These are phyloP conservation scores for Rhinogobio ventralis DNA, from an alignment of 2,797 vertebrate genomes.

Conservation along the genomic window DNA sequence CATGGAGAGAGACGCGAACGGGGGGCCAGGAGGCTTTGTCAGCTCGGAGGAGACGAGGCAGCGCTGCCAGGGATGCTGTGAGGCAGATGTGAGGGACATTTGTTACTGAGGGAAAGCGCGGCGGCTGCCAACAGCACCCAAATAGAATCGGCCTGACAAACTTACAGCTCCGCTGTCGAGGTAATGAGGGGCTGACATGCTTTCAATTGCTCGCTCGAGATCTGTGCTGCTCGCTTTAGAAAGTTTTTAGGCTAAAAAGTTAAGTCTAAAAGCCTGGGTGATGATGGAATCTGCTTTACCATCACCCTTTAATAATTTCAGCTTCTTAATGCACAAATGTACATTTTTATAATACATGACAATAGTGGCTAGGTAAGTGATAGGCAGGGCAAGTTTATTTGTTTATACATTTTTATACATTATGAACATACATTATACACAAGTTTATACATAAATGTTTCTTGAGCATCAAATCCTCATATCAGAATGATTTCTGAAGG, in stretches of 20 bases:
- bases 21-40: conserved; percentile 81
- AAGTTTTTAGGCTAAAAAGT: conserved; percentile 36
- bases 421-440: too few relatives aligned
- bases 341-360: background rate
- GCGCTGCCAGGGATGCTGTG: conserved; percentile 67
- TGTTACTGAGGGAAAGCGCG: conserved; percentile 58
- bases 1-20: conserved; percentile 72
- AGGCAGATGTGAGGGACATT: conserved; percentile 85
- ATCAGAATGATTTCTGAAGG: too few relatives aligned
- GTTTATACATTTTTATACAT: too few relatives aligned
- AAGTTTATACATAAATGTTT: background rate
- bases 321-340: too few relatives aligned
- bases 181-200: conserved; percentile 46
- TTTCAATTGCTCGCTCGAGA: conserved; percentile 41
- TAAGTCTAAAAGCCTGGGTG: background rate
- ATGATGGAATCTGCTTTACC: background rate
- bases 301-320: background rate
- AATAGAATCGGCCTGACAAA: conserved; percentile 48
- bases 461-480: background rate
- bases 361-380: background rate
- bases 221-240: conserved; percentile 16
- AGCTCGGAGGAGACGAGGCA: conserved; percentile 75
- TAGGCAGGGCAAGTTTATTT: too few relatives aligned
- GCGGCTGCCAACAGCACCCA: conserved; percentile 50
- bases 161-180: conserved; percentile 12